Evolutionary conservation across 2,797 vertebrate species (phyloP).

Genomic region (Enteromius thamalakanensis): DNA sequence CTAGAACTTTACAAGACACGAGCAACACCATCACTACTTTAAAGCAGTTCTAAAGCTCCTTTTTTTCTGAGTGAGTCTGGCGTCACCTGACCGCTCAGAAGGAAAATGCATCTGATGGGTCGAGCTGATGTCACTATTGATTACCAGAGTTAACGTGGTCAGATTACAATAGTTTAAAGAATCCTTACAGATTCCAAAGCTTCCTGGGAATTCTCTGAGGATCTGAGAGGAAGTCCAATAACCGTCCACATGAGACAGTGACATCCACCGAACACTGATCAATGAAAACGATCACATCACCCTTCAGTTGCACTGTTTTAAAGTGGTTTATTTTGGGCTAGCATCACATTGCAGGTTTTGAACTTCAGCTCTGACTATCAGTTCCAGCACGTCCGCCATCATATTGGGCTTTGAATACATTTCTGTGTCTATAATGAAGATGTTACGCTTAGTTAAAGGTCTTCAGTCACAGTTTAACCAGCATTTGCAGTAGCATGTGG

Average conservation of each 20-base stretch:
- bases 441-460: not conserved
- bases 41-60: not conserved
- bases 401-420: not conserved
- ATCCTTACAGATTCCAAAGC: constrained; percentile 16
- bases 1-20: not conserved
- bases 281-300: constrained; percentile 54
- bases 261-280: constrained; percentile 6
- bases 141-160: constrained; percentile 28
- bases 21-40: not conserved
- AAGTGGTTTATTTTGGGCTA: constrained; percentile 1
- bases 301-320: constrained; percentile 35
- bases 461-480: not conserved
- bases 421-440: not conserved
- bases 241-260: constrained; percentile 2
- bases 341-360: not conserved
- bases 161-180: constrained; percentile 36
- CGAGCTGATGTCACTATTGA: constrained; percentile 42
- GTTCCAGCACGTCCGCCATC: not conserved
- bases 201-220: constrained; percentile 28
- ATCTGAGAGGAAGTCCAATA: constrained; percentile 14
- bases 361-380: not conserved
- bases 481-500: not conserved
- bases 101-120: not conserved
- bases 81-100: not conserved
- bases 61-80: not conserved